phyloP scores from a whole-genome alignment of 2,113 vertebrate species.

The Emydura subglobosa region DNA sequence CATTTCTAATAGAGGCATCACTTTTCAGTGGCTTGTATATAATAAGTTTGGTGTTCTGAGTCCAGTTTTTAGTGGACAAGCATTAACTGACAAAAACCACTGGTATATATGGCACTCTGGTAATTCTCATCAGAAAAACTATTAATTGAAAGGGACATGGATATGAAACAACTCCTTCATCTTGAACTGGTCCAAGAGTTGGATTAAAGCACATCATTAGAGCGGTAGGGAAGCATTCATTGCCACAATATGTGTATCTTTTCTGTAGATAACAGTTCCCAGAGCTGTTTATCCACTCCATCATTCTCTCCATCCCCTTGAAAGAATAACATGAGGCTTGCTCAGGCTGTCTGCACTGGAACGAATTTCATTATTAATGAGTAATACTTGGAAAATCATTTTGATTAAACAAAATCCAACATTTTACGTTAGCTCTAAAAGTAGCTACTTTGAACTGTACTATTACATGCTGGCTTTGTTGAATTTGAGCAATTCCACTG shows the following conservation, averaged over 20 bases:
- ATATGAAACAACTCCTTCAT: neutral
- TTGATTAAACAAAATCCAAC: neutral
- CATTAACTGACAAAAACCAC: neutral
- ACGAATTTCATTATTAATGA: neutral
- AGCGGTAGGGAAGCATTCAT: neutral
- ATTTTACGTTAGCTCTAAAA: neutral
- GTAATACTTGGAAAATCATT: neutral
- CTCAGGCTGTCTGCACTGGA: neutral
- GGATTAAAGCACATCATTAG: neutral
- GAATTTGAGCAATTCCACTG: neutral
- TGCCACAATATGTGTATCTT: neutral
- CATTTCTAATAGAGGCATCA: neutral
- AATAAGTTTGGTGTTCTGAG: neutral
- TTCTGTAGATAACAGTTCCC: neutral
- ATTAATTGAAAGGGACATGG: neutral
- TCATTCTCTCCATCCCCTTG: neutral
- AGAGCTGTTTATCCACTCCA: neutral
- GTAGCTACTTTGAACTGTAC: neutral
- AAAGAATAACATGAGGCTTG: neutral
- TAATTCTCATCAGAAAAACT: neutral
- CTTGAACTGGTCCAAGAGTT: neutral
- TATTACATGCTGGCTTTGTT: neutral
- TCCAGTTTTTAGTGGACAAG: neutral
- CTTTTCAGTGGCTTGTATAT: neutral
- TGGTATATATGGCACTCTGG: neutral